Evolutionary conservation across 2,888 invertebrate genomes (phyloP), one percentile per base, ranked within the genome.

Genomic region (Harpalus rufipes): DNA sequence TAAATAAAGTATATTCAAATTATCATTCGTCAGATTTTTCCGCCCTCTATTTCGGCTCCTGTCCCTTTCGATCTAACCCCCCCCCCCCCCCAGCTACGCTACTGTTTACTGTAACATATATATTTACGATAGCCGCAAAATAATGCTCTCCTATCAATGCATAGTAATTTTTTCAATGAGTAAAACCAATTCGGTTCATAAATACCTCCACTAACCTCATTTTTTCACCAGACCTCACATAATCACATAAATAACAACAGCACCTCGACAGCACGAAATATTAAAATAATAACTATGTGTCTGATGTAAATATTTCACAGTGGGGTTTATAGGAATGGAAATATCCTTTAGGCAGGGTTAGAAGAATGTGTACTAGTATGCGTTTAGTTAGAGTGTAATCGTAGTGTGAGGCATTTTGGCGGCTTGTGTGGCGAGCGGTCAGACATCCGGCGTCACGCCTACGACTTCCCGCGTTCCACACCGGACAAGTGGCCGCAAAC

Each of bases 381-480:
- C 32, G 32, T 32, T 32, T 32, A 32, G 32, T 32, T 6, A 4
- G 32, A 32, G 32, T 32, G 44, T 51, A 51, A 51, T 51, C 10
- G 44, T 51, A 51, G 44, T 12, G 32, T 32, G 6, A 32, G 63
- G 21, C 8, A 63, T 32, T 63, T 25, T 25, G 8, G 63, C 25
- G 68, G 14, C 32, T 32, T 32, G 32, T 68, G 68, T 39, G 14
- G 39, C 14, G 32, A 7, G 68, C 39, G 32, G 25, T 32, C 68
- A 68, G 68, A 68, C 39, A 68, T 68, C 68, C 68, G 68, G 68
- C 39, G 32, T 68, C 68, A 63, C 68, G 68, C 68, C 68, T 14
- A 68, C 68, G 68, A 68, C 68, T 68, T 68, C 39, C 39, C 68
- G 68, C 39, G 68, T 32, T n/a, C 68, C 32, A 39, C n/a, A 21